Conservation (phyloP, 2,113 vertebrate genomes). For the Oreotrochilus melanogaster region DNA sequence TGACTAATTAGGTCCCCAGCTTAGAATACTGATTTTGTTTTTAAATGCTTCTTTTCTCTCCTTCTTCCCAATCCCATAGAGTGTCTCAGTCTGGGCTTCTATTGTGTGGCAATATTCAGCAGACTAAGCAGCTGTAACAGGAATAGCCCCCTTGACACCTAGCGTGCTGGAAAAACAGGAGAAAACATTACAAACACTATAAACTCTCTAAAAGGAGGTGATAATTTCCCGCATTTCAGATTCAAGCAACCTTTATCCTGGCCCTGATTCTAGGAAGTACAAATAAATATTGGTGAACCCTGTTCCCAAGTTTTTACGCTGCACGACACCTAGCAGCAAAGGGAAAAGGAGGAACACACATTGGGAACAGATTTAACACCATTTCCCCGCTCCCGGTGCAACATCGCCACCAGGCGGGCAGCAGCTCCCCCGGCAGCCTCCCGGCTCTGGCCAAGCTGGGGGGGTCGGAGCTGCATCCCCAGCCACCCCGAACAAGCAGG, state of each 20-base stretch:
- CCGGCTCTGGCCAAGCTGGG: background rate
- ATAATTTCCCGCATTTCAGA: background rate
- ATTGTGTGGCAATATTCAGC: background rate
- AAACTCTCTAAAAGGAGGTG: background rate
- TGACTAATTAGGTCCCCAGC: background rate
- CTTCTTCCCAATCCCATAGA: background rate
- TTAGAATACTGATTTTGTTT: constrained; percentile 1
- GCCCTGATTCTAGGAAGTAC: background rate
- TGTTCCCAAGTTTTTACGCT: accelerated
- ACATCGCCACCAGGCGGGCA: constrained; percentile 57
- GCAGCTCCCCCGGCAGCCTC: background rate
- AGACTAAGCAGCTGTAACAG: background rate
- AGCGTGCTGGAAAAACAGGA: background rate
- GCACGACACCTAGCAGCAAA: accelerated
- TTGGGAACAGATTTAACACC: accelerated
- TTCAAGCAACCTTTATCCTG: background rate
- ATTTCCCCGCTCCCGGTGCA: background rate
- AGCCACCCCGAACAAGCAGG: background rate
- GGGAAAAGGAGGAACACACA: accelerated
- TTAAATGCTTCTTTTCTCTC: background rate
- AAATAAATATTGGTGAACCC: accelerated
- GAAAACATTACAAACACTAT: background rate
- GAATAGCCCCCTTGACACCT: background rate
- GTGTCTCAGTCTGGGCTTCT: background rate
- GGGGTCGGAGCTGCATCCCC: accelerated